A percentile compares a stretch with the other conserved stretches of the same genome.
These are phyloP conservation scores for Polia nebulosa DNA, from an alignment of 2,888 invertebrate species.

Conservation along the genomic window DNA sequence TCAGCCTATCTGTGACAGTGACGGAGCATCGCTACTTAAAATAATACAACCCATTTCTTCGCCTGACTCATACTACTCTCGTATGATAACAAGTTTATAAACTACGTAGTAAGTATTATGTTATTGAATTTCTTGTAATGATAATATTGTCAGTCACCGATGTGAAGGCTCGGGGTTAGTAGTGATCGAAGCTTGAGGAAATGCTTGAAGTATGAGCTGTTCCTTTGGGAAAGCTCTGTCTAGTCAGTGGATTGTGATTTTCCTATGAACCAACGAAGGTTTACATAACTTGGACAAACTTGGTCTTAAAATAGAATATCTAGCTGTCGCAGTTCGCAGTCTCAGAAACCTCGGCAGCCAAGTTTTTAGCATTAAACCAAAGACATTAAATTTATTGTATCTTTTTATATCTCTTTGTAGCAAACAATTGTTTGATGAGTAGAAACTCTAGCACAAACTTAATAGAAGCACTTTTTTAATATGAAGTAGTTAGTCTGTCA, in stretches of 20 bases:
- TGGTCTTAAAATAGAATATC: too few species aligned
- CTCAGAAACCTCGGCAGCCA: too few species aligned
- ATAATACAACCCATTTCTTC: conserved; percentile 41
- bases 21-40: conserved; percentile 2
- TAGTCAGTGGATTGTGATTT: neutral
- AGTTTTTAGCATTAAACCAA: too few species aligned
- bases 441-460: too few species aligned
- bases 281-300: too few species aligned
- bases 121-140: conserved; percentile 25
- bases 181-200: conserved; percentile 14
- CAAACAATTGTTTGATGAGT: too few species aligned
- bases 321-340: too few species aligned
- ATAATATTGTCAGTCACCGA: conserved; percentile 1
- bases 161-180: neutral
- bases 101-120: conserved; percentile 21
- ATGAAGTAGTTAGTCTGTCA: too few species aligned
- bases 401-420: too few species aligned
- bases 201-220: conserved; percentile 31
- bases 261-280: neutral
- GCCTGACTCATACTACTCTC: conserved; percentile 49
- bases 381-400: too few species aligned
- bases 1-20: conserved; percentile 30
- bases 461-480: too few species aligned
- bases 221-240: neutral
- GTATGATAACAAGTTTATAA: conserved; percentile 42